Conservation (phyloP, 1,140 invertebrate genomes). For the Lepidotrigona ventralis region DNA sequence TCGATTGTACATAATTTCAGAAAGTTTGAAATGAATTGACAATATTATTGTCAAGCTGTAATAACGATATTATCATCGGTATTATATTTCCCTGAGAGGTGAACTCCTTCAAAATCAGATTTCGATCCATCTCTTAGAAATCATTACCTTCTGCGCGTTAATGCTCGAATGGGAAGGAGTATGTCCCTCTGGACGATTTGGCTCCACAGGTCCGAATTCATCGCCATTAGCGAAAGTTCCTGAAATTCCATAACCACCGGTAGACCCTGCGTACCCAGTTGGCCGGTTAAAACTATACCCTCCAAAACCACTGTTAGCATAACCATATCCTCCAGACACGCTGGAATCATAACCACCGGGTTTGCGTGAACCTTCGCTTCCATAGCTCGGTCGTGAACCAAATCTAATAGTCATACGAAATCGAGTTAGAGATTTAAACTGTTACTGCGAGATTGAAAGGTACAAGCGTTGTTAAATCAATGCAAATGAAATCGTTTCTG, state of each 20-base stretch:
- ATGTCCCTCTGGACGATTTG: conserved; percentile 57
- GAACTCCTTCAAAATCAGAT: background rate
- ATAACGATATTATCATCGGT: background rate
- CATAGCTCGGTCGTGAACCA: conserved; percentile 62
- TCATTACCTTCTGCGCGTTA: conserved; percentile 72
- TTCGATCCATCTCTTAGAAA: background rate
- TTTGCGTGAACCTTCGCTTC: conserved; percentile 64
- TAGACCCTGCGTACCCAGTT: conserved; percentile 48
- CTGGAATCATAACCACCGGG: conserved; percentile 61
- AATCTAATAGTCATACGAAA: conserved; percentile 56
- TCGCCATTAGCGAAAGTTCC: conserved; percentile 66
- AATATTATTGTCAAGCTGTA: background rate
- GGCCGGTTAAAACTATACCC: conserved; percentile 61
- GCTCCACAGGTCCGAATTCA: conserved; percentile 65
- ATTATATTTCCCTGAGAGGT: too few species aligned
- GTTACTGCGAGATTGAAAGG: too few species aligned
- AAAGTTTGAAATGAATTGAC: background rate
- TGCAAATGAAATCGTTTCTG: too few species aligned
- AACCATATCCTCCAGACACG: conserved; percentile 62
- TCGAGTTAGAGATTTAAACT: background rate
- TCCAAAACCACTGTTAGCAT: conserved; percentile 65
- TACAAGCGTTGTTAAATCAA: too few species aligned
- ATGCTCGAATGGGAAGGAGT: conserved; percentile 61
- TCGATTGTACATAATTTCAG: background rate
- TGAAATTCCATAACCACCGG: conserved; percentile 64